These are phyloP conservation scores for Burhinus bistriatus DNA, from an alignment of 2,113 vertebrate species.

Conservation along the genomic window DNA sequence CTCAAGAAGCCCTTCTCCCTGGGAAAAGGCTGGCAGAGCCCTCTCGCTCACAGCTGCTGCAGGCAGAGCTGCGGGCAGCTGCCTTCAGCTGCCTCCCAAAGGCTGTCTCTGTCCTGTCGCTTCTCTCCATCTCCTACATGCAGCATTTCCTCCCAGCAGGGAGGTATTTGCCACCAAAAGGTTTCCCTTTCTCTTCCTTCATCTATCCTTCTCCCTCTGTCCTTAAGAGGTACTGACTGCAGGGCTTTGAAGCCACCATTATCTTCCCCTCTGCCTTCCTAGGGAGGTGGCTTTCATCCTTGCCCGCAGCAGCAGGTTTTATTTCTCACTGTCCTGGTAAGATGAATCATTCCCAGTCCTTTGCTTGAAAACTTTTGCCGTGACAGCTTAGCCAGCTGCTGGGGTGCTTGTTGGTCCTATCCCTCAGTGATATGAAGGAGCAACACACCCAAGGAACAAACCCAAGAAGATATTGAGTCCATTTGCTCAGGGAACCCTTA, in stretches of 20 bases:
- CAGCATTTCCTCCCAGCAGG: background rate
- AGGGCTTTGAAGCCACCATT: background rate
- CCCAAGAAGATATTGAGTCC: background rate
- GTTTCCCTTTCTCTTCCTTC: background rate
- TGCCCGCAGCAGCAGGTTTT: background rate
- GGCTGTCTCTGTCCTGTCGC: background rate
- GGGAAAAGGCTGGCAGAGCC: background rate
- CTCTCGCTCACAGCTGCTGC: background rate
- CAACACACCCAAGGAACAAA: background rate
- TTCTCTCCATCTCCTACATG: background rate
- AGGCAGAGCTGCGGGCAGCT: background rate
- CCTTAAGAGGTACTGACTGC: background rate
- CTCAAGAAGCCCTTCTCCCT: background rate
- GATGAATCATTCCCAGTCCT: background rate
- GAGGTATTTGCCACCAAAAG: background rate
- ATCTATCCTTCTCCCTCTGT: background rate
- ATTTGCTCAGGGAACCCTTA: background rate
- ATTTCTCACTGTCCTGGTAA: background rate
- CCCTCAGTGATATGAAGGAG: background rate
- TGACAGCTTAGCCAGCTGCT: background rate
- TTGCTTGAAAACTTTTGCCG: background rate
- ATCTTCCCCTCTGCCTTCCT: background rate
- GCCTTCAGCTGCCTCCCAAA: background rate
- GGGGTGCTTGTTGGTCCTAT: background rate
- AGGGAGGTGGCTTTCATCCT: background rate